phyloP scores from a whole-genome alignment of 92 coral and sea anemone species.

The Siderastrea siderea region DNA sequence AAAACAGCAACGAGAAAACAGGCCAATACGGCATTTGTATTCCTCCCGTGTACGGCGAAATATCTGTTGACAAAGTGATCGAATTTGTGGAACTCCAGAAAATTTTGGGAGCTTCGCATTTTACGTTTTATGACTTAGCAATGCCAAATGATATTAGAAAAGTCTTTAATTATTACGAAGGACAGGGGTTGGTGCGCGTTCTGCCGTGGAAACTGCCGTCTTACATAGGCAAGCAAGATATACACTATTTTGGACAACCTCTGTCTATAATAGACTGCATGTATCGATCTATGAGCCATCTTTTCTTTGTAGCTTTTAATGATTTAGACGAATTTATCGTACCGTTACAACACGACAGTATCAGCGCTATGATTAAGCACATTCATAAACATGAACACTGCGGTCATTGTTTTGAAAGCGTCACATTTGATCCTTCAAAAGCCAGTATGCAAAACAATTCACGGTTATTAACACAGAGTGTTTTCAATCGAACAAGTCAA shows the following conservation, averaged over 20 bases:
- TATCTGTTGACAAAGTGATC: too few species aligned
- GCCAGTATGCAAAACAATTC: background rate
- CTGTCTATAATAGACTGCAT: too few species aligned
- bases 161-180: slow-evolving; percentile 50
- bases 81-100: too few species aligned
- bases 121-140: slow-evolving; percentile 61
- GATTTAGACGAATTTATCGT: too few species aligned
- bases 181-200: slow-evolving; percentile 40
- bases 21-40: background rate
- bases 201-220: slow-evolving; percentile 63
- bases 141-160: slow-evolving; percentile 12
- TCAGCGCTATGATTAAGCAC: slow-evolving; percentile 30
- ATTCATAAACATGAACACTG: slow-evolving; percentile 39
- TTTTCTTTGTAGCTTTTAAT: too few species aligned
- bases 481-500: too few species aligned
- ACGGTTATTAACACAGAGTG: background rate
- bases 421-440: slow-evolving; percentile 7
- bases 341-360: slow-evolving; percentile 5
- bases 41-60: too few species aligned
- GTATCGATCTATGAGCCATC: too few species aligned
- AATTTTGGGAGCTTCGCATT: slow-evolving; percentile 53
- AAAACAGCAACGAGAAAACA: background rate
- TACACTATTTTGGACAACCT: slow-evolving; percentile 26
- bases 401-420: slow-evolving; percentile 45
- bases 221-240: slow-evolving; percentile 26